phyloP scores from a whole-genome alignment of 2,888 invertebrate genomes.

The Catocala fraxini region DNA sequence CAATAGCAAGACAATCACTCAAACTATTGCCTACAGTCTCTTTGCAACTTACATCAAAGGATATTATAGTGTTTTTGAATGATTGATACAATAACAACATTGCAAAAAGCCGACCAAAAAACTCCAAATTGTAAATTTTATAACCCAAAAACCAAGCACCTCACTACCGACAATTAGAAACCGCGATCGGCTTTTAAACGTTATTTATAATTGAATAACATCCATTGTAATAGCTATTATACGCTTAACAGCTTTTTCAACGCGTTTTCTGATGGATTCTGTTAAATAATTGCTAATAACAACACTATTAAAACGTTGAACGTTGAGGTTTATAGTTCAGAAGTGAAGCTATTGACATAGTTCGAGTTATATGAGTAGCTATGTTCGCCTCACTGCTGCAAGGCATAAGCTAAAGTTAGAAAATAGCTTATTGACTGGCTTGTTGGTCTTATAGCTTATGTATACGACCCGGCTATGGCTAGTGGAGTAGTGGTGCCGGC shows the following conservation, averaged over 20 bases:
- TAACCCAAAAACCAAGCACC: not conserved
- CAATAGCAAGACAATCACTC: too few species aligned
- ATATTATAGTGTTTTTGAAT: not conserved
- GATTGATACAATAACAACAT: not conserved
- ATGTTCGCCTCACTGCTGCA: too few species aligned
- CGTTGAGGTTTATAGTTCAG: slow-evolving; percentile 15
- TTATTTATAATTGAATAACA: slow-evolving; percentile 31
- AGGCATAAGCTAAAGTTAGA: too few species aligned
- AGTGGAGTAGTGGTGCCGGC: too few species aligned
- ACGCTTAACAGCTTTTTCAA: slow-evolving; percentile 24
- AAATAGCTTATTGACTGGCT: too few species aligned
- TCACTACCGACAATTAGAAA: slow-evolving; percentile 6
- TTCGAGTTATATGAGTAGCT: not conserved
- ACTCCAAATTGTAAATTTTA: not conserved
- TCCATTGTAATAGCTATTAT: slow-evolving; percentile 19
- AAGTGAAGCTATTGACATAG: slow-evolving; percentile 22
- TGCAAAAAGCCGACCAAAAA: not conserved
- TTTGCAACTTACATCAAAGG: not conserved
- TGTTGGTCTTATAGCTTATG: too few species aligned
- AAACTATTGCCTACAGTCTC: too few species aligned
- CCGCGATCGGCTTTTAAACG: slow-evolving; percentile 19
- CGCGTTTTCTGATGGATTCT: slow-evolving; percentile 28
- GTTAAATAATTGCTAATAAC: slow-evolving; percentile 26
- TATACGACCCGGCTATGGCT: too few species aligned
- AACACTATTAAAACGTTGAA: slow-evolving; percentile 13